Conservation (phyloP, 2,797 vertebrate genomes). For the Acrossocheilus fasciatus region DNA sequence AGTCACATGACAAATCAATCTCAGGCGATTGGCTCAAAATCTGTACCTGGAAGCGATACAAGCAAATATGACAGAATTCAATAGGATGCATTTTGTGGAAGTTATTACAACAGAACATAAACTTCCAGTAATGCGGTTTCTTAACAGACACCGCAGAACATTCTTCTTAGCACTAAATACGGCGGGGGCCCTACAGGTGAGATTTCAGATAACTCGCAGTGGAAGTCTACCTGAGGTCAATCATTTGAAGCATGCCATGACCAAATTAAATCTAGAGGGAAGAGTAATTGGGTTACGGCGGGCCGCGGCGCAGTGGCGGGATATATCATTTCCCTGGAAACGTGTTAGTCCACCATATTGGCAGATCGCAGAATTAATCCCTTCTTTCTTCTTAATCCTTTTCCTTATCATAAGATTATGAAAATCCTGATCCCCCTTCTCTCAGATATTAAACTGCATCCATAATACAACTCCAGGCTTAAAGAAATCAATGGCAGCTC, state of each 20-base stretch:
- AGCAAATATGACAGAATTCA: neutral
- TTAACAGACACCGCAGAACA: neutral
- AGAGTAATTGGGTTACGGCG: conserved; percentile 72
- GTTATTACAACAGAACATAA: neutral
- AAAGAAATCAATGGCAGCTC: conserved; percentile 72
- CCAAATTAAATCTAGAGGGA: conserved; percentile 70
- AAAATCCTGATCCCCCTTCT: conserved; percentile 81
- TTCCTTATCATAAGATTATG: conserved; percentile 85
- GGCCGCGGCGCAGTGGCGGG: conserved; percentile 65
- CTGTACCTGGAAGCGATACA: neutral
- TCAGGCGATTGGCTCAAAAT: neutral
- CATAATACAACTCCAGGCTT: conserved; percentile 80
- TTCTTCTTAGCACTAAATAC: neutral
- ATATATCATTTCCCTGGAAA: conserved; percentile 77
- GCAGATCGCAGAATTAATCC: conserved; percentile 88
- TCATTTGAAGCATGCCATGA: conserved; percentile 56
- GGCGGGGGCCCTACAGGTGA: conserved; percentile 40
- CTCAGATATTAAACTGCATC: conserved; percentile 86
- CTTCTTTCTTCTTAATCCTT: conserved; percentile 84
- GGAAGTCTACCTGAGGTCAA: conserved; percentile 51
- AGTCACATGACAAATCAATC: neutral
- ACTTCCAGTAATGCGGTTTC: neutral
- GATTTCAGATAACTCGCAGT: conserved; percentile 31
- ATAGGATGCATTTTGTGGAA: neutral
- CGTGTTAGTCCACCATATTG: conserved; percentile 82